Percentiles rank a stretch among this genome's conserved stretches.
These are phyloP conservation scores for Euwallacea similis DNA, from an alignment of 1,140 invertebrate genomes.

Conservation along the genomic window DNA sequence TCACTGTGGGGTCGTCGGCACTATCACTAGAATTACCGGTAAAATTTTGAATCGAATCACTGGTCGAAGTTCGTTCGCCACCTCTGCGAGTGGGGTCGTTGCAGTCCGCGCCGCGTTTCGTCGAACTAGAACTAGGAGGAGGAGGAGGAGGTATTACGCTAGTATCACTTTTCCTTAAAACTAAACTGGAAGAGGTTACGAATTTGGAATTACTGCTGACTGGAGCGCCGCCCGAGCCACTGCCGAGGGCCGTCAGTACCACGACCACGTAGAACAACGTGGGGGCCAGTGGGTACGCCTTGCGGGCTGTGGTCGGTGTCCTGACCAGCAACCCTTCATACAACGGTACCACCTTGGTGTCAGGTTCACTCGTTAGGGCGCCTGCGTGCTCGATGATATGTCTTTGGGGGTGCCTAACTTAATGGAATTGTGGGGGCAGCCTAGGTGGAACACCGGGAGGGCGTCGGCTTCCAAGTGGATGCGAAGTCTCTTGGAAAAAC, in stretches of 20 bases:
- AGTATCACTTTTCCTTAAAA: slow-evolving; percentile 41
- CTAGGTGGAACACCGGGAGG: slow-evolving; percentile 13
- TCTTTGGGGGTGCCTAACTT: not conserved
- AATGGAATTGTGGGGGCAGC: not conserved
- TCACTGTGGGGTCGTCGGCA: not conserved
- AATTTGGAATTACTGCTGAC: slow-evolving; percentile 28
- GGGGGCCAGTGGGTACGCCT: slow-evolving; percentile 30
- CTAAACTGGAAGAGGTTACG: slow-evolving; percentile 40
- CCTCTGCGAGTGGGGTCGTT: not conserved
- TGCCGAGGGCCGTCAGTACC: slow-evolving; percentile 21
- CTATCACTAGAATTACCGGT: not conserved
- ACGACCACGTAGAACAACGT: slow-evolving; percentile 27
- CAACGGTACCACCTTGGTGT: slow-evolving; percentile 25
- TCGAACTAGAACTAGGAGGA: not conserved
- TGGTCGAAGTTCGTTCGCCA: not conserved
- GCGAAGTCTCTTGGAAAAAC: slow-evolving; percentile 33
- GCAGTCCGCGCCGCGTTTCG: not conserved
- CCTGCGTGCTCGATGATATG: slow-evolving; percentile 13
- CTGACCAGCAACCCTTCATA: slow-evolving; percentile 41
- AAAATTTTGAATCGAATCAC: slow-evolving; percentile 1
- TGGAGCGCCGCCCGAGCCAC: slow-evolving; percentile 6
- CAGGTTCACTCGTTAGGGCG: not conserved
- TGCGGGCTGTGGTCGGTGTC: slow-evolving; percentile 37
- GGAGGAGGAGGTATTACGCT: slow-evolving; percentile 22
- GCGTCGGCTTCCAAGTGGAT: slow-evolving; percentile 34